Evolutionary conservation across 2,797 vertebrate species (phyloP).

Genomic region (Girardinus metallicus): DNA sequence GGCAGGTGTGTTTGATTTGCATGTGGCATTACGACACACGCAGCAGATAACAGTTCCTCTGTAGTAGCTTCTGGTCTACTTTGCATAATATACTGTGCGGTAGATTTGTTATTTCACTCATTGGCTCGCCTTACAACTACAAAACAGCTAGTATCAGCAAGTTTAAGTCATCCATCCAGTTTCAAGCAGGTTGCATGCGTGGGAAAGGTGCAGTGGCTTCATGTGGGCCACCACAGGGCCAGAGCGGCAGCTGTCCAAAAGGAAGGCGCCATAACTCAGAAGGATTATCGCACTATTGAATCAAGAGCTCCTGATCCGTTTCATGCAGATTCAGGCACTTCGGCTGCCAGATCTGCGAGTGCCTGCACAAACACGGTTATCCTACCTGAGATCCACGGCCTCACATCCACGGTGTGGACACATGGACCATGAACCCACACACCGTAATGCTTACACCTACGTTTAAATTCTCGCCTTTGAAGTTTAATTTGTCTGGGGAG

Average conservation of each 20-base stretch:
- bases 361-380: not conserved
- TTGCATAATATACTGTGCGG: constrained; percentile 21
- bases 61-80: not conserved
- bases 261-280: constrained; percentile 27
- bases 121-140: not conserved
- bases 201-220: constrained; percentile 58
- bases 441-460: constrained; percentile 57
- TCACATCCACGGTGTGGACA: constrained; percentile 14
- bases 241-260: constrained; percentile 57
- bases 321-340: constrained; percentile 37
- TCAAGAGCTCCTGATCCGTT: constrained; percentile 48
- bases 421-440: constrained; percentile 46
- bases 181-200: constrained; percentile 3
- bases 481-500: constrained; percentile 48
- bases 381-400: constrained; percentile 6
- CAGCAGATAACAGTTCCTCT: constrained; percentile 5
- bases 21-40: constrained; percentile 23
- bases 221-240: constrained; percentile 38
- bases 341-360: not conserved
- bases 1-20: constrained; percentile 38
- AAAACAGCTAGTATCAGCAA: not conserved
- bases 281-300: constrained; percentile 65
- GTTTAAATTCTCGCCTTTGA: constrained; percentile 51
- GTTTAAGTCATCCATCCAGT: not conserved
- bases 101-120: constrained; percentile 7